phyloP scores from a whole-genome alignment of 2,113 vertebrate species.

The Turdus rufiventris region DNA sequence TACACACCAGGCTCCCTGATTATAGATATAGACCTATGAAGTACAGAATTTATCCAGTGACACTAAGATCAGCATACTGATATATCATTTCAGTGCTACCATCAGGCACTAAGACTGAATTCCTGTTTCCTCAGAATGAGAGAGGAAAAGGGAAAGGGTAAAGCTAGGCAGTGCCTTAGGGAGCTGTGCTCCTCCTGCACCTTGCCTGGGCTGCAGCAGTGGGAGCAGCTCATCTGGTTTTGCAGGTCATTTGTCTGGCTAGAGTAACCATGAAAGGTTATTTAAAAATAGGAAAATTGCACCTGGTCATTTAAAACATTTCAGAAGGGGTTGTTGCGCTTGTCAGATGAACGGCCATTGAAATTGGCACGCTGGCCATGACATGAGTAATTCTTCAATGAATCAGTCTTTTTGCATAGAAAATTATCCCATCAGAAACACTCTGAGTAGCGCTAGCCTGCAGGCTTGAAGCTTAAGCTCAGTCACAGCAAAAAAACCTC shows the following conservation, averaged over 20 bases:
- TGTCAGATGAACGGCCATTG: neutral
- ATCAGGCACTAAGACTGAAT: neutral
- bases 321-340: neutral
- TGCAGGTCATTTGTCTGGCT: neutral
- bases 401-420: constrained; percentile 32
- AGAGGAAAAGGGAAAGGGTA: neutral
- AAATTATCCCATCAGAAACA: constrained; percentile 43
- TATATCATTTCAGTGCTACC: neutral
- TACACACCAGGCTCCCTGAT: neutral
- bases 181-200: neutral
- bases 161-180: neutral
- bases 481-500: neutral
- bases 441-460: neutral
- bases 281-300: neutral
- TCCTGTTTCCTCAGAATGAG: neutral
- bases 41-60: neutral
- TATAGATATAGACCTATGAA: neutral
- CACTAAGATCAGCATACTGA: neutral
- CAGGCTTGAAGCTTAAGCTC: constrained; percentile 11
- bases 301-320: constrained; percentile 9
- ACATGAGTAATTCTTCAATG: constrained; percentile 10
- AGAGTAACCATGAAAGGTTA: neutral
- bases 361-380: neutral
- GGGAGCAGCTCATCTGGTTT: neutral
- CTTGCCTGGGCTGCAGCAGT: neutral